A percentile compares a stretch with the other conserved stretches of the same genome.
These are phyloP conservation scores for Intellagama lesueurii DNA, from an alignment of 2,797 vertebrate species.

Conservation along the genomic window DNA sequence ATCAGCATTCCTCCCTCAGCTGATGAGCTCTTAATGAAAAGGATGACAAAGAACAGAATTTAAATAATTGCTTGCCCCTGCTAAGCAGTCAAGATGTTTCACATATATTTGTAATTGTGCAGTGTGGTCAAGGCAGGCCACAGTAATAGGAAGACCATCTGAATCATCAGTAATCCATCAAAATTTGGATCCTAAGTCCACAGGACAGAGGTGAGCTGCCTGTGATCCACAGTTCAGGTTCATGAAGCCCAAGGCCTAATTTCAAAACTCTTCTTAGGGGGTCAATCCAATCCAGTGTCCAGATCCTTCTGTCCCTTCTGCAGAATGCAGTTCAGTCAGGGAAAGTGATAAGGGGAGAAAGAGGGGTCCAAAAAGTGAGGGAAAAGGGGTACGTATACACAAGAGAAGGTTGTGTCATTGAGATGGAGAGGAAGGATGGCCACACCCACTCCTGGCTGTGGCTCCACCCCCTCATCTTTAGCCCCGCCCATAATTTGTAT, in stretches of 20 bases:
- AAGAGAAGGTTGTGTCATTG: not conserved
- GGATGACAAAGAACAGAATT: not conserved
- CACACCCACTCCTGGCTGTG: not conserved
- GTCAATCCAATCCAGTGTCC: no score
- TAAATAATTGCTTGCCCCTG: not conserved
- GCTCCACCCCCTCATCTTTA: not conserved
- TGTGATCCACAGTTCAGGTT: not conserved
- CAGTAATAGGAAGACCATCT: not conserved
- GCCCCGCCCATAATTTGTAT: not conserved
- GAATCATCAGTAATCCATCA: not conserved
- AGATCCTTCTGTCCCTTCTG: no score
- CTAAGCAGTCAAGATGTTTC: not conserved
- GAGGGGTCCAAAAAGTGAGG: not conserved
- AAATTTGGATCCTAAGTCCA: not conserved
- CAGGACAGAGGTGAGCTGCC: not conserved
- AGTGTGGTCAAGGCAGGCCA: not conserved
- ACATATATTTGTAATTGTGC: not conserved
- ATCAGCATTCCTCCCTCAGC: not conserved
- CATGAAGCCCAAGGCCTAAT: not conserved
- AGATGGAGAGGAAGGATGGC: not conserved
- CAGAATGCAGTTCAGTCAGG: not conserved
- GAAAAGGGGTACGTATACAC: not conserved
- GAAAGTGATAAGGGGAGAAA: not conserved
- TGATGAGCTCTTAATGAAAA: not conserved
- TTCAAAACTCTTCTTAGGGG: not conserved